Evolutionary conservation across 2,888 invertebrate genomes (phyloP).

Genomic region (Ornithoptera priamus): DNA sequence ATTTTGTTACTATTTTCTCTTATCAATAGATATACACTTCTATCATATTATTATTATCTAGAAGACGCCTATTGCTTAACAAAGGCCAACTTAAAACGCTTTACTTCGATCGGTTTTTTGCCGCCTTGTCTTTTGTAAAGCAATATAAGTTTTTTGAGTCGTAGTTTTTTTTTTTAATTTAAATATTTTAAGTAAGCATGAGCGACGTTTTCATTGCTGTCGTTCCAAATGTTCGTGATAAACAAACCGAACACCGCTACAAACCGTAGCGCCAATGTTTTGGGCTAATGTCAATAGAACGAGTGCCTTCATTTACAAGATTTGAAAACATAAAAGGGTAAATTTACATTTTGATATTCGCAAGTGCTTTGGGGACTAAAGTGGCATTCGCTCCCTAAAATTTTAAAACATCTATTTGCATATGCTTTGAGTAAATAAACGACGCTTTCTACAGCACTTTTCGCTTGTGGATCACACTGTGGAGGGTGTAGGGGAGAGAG

Average conservation of each 20-base stretch:
- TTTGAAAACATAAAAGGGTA: slow-evolving; percentile 79
- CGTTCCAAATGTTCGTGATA: background rate
- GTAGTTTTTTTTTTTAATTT: background rate
- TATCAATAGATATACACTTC: background rate
- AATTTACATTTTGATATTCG: slow-evolving; percentile 79
- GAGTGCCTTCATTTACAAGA: slow-evolving; percentile 78
- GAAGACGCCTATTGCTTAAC: too few relatives aligned
- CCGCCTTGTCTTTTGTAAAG: background rate
- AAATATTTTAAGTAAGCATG: background rate
- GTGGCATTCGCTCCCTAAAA: slow-evolving; percentile 77
- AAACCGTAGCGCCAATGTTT: slow-evolving; percentile 28
- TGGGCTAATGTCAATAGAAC: slow-evolving; percentile 70
- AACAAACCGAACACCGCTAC: slow-evolving; percentile 15
- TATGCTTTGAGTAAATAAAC: slow-evolving; percentile 80
- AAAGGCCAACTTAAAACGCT: too few relatives aligned
- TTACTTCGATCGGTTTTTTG: too few relatives aligned
- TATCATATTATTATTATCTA: too few relatives aligned
- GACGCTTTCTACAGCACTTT: slow-evolving; percentile 77
- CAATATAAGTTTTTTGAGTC: background rate
- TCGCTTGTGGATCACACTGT: slow-evolving; percentile 35
- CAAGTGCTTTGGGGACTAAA: slow-evolving; percentile 77
- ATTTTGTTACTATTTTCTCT: background rate
- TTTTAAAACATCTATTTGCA: slow-evolving; percentile 80
- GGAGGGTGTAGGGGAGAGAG: slow-evolving; percentile 37
- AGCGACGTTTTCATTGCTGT: background rate